A percentile compares a stretch with the other conserved stretches of the same genome.
phyloP scores from a whole-genome alignment of 2,888 invertebrate species.

The Candidula unifasciata region DNA sequence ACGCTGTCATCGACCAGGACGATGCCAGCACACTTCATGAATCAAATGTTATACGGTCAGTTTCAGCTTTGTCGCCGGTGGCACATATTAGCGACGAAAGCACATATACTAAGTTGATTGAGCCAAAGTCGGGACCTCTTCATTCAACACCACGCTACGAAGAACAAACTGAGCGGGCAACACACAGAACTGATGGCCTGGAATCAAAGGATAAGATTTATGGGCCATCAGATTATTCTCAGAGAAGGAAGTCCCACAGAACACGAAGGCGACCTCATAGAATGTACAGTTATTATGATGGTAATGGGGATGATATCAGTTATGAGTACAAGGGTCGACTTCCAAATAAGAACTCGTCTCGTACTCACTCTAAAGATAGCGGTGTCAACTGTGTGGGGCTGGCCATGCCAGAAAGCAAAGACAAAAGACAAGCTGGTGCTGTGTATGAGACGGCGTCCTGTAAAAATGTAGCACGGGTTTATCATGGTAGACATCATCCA shows the following conservation, averaged over 20 bases:
- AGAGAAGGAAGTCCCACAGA: constrained; percentile 49
- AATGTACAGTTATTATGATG: constrained; percentile 55
- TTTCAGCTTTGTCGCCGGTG: constrained; percentile 45
- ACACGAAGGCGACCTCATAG: constrained; percentile 55
- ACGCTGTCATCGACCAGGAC: constrained; percentile 44
- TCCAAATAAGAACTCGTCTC: constrained; percentile 66
- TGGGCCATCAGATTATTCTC: constrained; percentile 42
- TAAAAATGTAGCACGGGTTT: not conserved
- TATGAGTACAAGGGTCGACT: constrained; percentile 70
- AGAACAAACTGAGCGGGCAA: constrained; percentile 34
- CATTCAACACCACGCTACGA: constrained; percentile 51
- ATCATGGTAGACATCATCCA: not conserved
- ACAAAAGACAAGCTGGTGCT: constrained; percentile 5
- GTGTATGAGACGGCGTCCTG: constrained; percentile 42
- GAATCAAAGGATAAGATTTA: constrained; percentile 48
- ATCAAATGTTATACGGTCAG: constrained; percentile 46
- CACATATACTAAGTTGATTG: constrained; percentile 47
- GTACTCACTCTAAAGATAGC: constrained; percentile 70
- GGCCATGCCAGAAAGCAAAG: constrained; percentile 19
- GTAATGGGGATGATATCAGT: constrained; percentile 63
- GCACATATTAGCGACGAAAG: constrained; percentile 47
- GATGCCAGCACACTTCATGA: constrained; percentile 28
- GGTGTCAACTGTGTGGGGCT: constrained; percentile 75
- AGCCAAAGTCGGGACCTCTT: constrained; percentile 47
- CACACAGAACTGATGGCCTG: constrained; percentile 31